Base-by-base conservation (phyloP, 2,888 invertebrate species). In the Cheilosia urbana region DNA sequence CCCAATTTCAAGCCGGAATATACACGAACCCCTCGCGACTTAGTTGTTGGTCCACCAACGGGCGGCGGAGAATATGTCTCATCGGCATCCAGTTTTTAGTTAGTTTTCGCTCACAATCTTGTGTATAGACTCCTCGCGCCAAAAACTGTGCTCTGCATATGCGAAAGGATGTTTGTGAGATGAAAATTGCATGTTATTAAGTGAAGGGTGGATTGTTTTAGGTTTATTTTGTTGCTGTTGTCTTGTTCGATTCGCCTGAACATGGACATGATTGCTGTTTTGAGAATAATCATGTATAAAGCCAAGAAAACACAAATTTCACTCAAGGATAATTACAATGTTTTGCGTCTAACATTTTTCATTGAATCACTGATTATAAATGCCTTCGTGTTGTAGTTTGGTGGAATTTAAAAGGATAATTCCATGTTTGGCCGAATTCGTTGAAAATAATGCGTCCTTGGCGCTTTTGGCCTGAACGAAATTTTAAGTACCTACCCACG, bases 181-280 rank as follows among this genome's bases (percentile, higher is more conserved):
- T 85, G 85, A 85, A 85, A 85, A 85, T 85, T 85, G 85, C 85
- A 85, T 85, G 85, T 85, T 85, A 85, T 85, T 85, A 85, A 77
- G 85, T 85, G 85, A 85, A 85, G 85, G 81, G 85, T 85, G 81
- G 85, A 69, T 62, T 78, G 68, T 68, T 73, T 62, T 34, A 27
- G 47, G n/a, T 71, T 69, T 45, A 24, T 55, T 72, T 37, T 69
- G 21, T 60, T 73, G 6, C n/a, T 58, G 57, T 37, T 65, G 53
- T 49, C 73, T 73, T 79, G 75, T 79, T 69, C 75, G 69, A 78
- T 78, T 78, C 40, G 49, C 15, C 45, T 69, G 78, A 84, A 80
- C 79, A 84, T 58, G 62, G 27, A 63, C 80, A 76, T 80, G 80
- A 80, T 75, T 81, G 69, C 76, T 75, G 57, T 81, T 76, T 71